Evolutionary conservation across 2,113 vertebrate genomes (phyloP), one percentile per base, ranked within the genome.

Genomic region (Podiceps cristatus): DNA sequence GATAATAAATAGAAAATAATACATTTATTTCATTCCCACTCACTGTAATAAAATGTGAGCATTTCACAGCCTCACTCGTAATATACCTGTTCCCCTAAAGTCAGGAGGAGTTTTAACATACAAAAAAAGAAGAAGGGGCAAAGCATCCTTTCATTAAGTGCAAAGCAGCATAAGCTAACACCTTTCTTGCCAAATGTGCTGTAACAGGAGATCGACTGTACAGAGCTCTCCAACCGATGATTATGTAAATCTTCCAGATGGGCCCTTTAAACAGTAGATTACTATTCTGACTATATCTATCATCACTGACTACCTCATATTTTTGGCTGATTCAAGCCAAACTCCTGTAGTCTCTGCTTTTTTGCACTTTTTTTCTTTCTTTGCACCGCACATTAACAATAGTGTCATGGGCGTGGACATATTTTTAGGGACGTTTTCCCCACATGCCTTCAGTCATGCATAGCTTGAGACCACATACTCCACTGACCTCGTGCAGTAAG

Each of bases 191-290:
- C 52, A 86, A 94, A 73, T 75, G 77, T 90, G 87, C 60, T 87
- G 24, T 68, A 68, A 37, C 78, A 55, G 80, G 58, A 82, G 77
- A 62, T 88, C 56, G 71, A 24, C 37, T 62, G n/a, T 5, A 28
- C 77, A 71, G 33, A 86, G 40, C 90, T 95, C 66, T 81, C 88
- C 94, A 44, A 29, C 24, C 42, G 86, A 77, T 92, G 59, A 31
- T 71, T 31, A 33, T 90, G 82, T 72, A 88, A 92, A 87, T 63
- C 35, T 89, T 69, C 88, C 94, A 87, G 55, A 77, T 37, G 87
- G 75, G 86, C 66, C 76, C 83, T 96, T 90, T 9, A 67, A 90
- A 49, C 42, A n/a, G 68, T 4, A 78, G 49, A 64, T 96, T 71
- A 49, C 67, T 56, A 17, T 88, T 86, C 78, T 68, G 67, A 22